Evolutionary conservation across 2,888 invertebrate species (phyloP).

Genomic region (Tuberolachnus salignus): DNA sequence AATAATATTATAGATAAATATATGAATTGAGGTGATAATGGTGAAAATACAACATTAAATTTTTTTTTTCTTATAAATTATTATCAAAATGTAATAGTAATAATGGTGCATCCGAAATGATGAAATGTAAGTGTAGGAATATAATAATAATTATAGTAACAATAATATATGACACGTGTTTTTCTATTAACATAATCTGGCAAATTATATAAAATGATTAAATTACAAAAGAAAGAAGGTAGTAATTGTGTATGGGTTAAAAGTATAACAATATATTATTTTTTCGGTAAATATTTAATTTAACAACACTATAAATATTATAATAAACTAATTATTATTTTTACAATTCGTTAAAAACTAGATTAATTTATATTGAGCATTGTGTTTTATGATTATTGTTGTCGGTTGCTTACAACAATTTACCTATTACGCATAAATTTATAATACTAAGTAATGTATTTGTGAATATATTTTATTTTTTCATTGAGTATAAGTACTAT

Average conservation of each 20-base stretch:
- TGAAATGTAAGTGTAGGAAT: neutral
- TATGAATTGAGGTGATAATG: too few relatives aligned
- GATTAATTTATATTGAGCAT: neutral
- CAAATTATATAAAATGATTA: too few relatives aligned
- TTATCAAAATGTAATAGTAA: neutral
- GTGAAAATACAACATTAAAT: neutral
- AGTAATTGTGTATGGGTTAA: too few relatives aligned
- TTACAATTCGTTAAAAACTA: too few relatives aligned
- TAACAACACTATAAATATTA: neutral
- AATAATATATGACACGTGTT: slow-evolving; percentile 25
- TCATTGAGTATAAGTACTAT: too few relatives aligned
- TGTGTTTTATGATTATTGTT: neutral
- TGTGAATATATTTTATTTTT: too few relatives aligned
- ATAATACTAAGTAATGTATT: too few relatives aligned
- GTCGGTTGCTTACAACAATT: neutral
- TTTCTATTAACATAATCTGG: neutral
- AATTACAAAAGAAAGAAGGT: too few relatives aligned
- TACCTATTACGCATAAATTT: neutral
- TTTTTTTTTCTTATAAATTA: neutral
- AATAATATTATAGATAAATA: too few relatives aligned
- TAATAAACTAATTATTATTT: neutral
- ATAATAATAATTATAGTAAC: neutral
- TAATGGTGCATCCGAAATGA: neutral
- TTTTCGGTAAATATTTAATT: neutral
- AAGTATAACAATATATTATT: neutral